phyloP scores from a whole-genome alignment of 1,140 invertebrate species.

The Pomacea maculata region DNA sequence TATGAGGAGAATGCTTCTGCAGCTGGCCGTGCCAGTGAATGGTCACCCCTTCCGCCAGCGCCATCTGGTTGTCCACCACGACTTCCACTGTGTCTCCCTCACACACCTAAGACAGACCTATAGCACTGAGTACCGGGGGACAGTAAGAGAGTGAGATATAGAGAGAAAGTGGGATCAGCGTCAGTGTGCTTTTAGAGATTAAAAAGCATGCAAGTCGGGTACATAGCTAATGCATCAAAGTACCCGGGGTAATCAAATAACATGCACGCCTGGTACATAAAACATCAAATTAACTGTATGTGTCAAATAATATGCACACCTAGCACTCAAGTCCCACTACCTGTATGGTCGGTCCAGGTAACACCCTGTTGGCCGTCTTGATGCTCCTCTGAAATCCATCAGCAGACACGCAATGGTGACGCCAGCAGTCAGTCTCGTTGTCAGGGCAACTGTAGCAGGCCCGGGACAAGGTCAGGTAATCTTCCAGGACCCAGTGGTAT shows the following conservation, averaged over 20 bases:
- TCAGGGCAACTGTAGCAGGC: slow-evolving; percentile 86
- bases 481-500: slow-evolving; percentile 28
- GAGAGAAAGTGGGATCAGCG: not conserved
- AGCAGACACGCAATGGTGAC: slow-evolving; percentile 81
- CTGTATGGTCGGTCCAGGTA: slow-evolving; percentile 86
- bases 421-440: slow-evolving; percentile 78
- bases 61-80: slow-evolving; percentile 46
- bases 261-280: too few species aligned
- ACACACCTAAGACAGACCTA: slow-evolving; percentile 43
- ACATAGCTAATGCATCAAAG: too few species aligned
- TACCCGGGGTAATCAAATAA: too few species aligned
- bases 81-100: slow-evolving; percentile 49
- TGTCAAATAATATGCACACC: too few species aligned
- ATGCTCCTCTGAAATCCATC: slow-evolving; percentile 81
- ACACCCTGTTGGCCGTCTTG: slow-evolving; percentile 81
- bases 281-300: too few species aligned
- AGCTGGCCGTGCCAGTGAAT: slow-evolving; percentile 55
- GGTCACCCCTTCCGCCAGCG: slow-evolving; percentile 63
- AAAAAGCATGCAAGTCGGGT: too few species aligned
- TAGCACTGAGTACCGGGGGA: not conserved
- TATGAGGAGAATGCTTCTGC: slow-evolving; percentile 43
- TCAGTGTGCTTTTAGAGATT: too few species aligned
- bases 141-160: not conserved
- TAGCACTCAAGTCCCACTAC: slow-evolving; percentile 47
- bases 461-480: slow-evolving; percentile 58